Conservation (phyloP, 2,888 invertebrate species). For the Ormyrus rosae region DNA sequence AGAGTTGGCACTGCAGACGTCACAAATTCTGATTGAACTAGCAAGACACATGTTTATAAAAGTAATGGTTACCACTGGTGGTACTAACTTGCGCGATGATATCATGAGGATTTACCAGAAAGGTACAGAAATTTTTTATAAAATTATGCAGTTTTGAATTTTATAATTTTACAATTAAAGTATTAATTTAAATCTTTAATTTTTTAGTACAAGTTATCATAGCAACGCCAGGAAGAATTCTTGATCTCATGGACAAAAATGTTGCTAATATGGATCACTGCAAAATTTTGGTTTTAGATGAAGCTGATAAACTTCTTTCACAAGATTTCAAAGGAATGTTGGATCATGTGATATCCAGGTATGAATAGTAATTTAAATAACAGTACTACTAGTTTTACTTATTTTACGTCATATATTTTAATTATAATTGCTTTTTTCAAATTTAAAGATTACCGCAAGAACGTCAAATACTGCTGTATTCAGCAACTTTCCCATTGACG, state of each 20-base stretch:
- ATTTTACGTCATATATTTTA: background rate
- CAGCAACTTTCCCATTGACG: conserved; percentile 98
- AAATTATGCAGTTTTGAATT: background rate
- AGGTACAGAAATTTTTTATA: conserved; percentile 78
- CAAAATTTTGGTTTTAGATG: conserved; percentile 97
- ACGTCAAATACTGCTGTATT: conserved; percentile 98
- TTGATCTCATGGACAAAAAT: conserved; percentile 99
- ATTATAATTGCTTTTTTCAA: conserved; percentile 38
- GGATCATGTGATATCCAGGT: conserved; percentile 94
- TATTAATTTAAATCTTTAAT: background rate
- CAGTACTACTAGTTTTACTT: background rate
- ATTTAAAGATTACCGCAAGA: conserved; percentile 88
- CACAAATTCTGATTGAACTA: conserved; percentile 99
- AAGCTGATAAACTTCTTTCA: conserved; percentile 98
- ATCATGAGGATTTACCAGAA: conserved; percentile 99
- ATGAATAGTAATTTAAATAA: conserved; percentile 24
- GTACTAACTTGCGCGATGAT: conserved; percentile 97
- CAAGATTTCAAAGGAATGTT: conserved; percentile 99
- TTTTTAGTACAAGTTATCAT: conserved; percentile 95
- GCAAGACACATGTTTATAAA: conserved; percentile 98
- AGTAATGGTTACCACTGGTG: conserved; percentile 99
- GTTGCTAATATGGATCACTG: conserved; percentile 96
- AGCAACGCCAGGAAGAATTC: conserved; percentile 99
- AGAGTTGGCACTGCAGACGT: conserved; percentile 98
- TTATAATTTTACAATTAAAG: background rate